Evolutionary conservation across 2,888 invertebrate species (phyloP).

Genomic region (Xestobium rufovillosum): DNA sequence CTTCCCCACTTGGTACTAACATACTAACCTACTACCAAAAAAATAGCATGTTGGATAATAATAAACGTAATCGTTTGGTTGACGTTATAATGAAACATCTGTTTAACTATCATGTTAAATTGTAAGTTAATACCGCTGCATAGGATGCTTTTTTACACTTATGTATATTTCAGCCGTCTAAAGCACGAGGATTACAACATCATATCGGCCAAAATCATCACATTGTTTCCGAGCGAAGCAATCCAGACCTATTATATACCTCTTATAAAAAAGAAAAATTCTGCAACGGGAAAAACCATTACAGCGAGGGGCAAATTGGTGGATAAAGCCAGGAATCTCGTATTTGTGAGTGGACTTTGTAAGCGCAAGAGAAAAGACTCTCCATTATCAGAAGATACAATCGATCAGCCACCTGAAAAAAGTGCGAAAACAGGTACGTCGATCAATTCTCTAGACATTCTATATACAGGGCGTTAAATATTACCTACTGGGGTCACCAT

Average conservation of each 20-base stretch:
- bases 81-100: constrained; percentile 6
- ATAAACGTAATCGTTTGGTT: constrained; percentile 2
- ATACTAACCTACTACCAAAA: background rate
- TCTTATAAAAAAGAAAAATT: constrained; percentile 13
- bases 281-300: constrained; percentile 9
- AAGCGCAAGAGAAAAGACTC: constrained; percentile 8
- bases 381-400: too few species aligned
- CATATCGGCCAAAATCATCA: constrained; percentile 13
- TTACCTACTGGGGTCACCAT: too few species aligned
- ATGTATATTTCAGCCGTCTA: constrained; percentile 15
- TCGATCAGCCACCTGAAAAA: too few species aligned
- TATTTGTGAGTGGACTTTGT: constrained; percentile 12
- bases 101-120: constrained; percentile 3
- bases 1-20: constrained; percentile 4
- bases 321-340: constrained; percentile 16
- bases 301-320: constrained; percentile 18
- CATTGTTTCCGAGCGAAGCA: constrained; percentile 13
- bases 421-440: too few species aligned
- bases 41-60: constrained; percentile 4
- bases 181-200: constrained; percentile 14
- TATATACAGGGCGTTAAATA: too few species aligned
- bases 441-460: too few species aligned
- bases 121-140: constrained; percentile 4
- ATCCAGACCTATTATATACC: constrained; percentile 18
- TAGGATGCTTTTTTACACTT: too few species aligned